These are phyloP conservation scores for Megaustenia siamemsis DNA, from an alignment of 2,888 invertebrate species.

Conservation along the genomic window DNA sequence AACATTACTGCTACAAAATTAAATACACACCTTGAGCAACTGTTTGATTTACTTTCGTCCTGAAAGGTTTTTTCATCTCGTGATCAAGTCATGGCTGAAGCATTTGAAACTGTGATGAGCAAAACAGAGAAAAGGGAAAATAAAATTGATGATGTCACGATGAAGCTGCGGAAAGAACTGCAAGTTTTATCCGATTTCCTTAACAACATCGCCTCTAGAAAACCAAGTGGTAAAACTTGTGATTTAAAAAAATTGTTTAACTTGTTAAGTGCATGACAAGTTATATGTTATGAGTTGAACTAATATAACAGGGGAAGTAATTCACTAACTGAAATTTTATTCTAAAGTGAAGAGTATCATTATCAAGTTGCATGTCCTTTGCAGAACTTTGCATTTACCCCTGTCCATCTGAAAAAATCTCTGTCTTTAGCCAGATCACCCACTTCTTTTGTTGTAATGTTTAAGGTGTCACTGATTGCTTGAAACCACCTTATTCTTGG, in stretches of 20 bases:
- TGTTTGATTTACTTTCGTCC: slow-evolving; percentile 1
- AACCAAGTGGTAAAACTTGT: slow-evolving; percentile 69
- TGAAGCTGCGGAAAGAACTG: slow-evolving; percentile 69
- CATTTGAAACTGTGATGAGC: slow-evolving; percentile 66
- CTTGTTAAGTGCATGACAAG: too few species aligned
- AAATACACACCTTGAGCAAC: too few species aligned
- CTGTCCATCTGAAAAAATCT: too few species aligned
- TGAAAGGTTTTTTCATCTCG: slow-evolving; percentile 64
- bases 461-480: too few species aligned
- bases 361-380: too few species aligned
- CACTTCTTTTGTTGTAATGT: too few species aligned
- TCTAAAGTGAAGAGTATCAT: too few species aligned
- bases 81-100: slow-evolving; percentile 70
- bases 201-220: slow-evolving; percentile 71
- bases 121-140: slow-evolving; percentile 70
- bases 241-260: background rate
- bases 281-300: too few species aligned
- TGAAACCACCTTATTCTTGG: too few species aligned
- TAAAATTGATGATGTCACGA: slow-evolving; percentile 69
- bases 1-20: too few species aligned
- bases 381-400: too few species aligned
- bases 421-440: too few species aligned
- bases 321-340: background rate
- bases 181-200: slow-evolving; percentile 69
- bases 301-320: background rate